Conservation (phyloP, 37 sponge, comb jelly and placozoan species). For the Cliona cf. orientalis region DNA sequence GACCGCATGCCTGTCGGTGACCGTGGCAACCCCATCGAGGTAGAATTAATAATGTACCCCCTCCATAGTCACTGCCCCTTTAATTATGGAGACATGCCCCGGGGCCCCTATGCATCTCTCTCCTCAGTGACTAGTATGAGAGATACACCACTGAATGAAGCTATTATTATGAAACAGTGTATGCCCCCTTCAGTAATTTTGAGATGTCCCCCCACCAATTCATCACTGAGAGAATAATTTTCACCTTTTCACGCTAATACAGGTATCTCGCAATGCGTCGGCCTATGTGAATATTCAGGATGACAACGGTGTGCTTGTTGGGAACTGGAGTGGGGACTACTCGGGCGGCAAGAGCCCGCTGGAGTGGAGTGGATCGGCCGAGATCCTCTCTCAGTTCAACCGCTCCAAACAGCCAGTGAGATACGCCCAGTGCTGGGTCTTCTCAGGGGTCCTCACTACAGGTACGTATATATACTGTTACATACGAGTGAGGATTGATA, state of each 20-base stretch:
- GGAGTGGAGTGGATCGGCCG: conserved; percentile 72
- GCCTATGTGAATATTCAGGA: conserved; percentile 37
- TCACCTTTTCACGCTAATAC: too few relatives aligned
- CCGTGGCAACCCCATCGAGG: conserved; percentile 38
- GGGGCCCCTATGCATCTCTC: too few relatives aligned
- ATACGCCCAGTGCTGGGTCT: conserved; percentile 89
- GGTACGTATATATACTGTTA: conserved; percentile 12
- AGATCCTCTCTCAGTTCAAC: conserved; percentile 63
- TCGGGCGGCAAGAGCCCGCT: conserved; percentile 56
- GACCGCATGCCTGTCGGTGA: conserved; percentile 10
- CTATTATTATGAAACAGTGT: too few relatives aligned
- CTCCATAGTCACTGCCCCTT: too few relatives aligned
- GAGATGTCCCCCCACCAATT: too few relatives aligned
- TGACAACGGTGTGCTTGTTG: conserved; percentile 64
- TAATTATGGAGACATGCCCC: too few relatives aligned
- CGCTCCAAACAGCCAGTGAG: conserved; percentile 51
- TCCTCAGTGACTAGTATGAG: too few relatives aligned
- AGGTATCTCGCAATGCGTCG: conserved; percentile 45
- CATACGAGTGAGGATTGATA: neutral
- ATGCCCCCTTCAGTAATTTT: too few relatives aligned
- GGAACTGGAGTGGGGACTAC: conserved; percentile 78
- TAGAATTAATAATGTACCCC: too few relatives aligned
- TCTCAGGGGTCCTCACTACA: conserved; percentile 80
- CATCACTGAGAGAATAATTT: too few relatives aligned
- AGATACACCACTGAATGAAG: too few relatives aligned